Evolutionary conservation across 64 coral and sea anemone species (phyloP).

Genomic region (Porites australiensis): DNA sequence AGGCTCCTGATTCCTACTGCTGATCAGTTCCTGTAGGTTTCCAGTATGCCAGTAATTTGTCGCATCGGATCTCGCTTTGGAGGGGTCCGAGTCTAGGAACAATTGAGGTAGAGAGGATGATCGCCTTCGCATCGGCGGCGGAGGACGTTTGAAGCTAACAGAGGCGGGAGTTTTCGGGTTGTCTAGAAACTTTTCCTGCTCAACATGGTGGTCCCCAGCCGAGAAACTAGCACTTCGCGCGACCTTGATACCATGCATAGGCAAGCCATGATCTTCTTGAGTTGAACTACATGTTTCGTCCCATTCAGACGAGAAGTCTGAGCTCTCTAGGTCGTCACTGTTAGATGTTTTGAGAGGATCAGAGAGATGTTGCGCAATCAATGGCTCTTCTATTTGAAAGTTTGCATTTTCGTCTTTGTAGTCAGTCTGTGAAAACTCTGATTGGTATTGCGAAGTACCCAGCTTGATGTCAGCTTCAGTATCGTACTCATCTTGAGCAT

Average conservation of each 20-base stretch:
- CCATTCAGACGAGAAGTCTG: slow-evolving; percentile 33
- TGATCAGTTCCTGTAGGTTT: slow-evolving; percentile 79
- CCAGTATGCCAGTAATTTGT: slow-evolving; percentile 1
- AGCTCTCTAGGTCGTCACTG: not conserved
- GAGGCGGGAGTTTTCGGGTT: not conserved
- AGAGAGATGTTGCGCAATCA: not conserved
- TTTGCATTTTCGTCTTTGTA: not conserved
- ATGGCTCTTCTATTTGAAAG: not conserved
- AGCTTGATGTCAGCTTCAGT: not conserved
- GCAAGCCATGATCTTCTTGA: not conserved
- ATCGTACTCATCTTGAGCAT: not conserved
- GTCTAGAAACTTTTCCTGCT: slow-evolving; percentile 19
- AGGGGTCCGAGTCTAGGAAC: slow-evolving; percentile 12
- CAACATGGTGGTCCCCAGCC: slow-evolving; percentile 7
- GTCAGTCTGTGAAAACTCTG: not conserved
- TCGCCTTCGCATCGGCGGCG: slow-evolving; percentile 46
- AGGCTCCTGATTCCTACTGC: slow-evolving; percentile 68
- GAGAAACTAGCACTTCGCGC: slow-evolving; percentile 70
- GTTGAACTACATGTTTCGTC: slow-evolving; percentile 29
- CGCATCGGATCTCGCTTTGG: not conserved
- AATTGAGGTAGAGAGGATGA: slow-evolving; percentile 82
- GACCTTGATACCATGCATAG: slow-evolving; percentile 13
- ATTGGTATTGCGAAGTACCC: not conserved
- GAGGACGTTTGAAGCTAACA: slow-evolving; percentile 3
- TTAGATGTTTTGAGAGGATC: not conserved